Evolutionary conservation across 1,140 invertebrate species (phyloP).

Genomic region (Lordiphosa clarofinis): DNA sequence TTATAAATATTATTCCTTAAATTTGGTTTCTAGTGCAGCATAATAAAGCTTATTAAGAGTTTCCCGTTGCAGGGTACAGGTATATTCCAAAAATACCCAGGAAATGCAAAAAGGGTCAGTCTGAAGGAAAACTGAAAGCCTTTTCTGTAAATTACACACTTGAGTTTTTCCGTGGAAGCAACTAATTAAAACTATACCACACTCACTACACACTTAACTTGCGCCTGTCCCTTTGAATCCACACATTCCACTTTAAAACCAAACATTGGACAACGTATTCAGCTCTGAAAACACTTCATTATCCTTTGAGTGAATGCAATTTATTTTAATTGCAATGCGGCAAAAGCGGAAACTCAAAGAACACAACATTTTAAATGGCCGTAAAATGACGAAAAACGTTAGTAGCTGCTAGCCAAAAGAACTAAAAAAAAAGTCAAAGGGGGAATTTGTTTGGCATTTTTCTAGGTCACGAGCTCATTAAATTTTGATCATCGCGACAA

Average conservation of each 20-base stretch:
- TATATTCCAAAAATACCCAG: too few relatives aligned
- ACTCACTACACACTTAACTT: neutral
- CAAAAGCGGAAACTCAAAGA: constrained; percentile 25
- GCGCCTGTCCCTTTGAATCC: neutral
- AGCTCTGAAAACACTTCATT: neutral
- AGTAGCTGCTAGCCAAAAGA: too few relatives aligned
- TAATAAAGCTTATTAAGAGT: too few relatives aligned
- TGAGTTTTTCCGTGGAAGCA: neutral
- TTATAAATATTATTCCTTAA: too few relatives aligned
- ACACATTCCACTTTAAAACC: constrained; percentile 1
- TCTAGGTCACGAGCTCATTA: constrained; percentile 36
- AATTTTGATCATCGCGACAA: constrained; percentile 25
- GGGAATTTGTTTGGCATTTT: constrained; percentile 2
- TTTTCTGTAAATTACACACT: neutral
- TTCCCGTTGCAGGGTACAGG: too few relatives aligned
- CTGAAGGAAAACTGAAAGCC: neutral
- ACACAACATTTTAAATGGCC: constrained; percentile 37
- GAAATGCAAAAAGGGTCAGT: neutral
- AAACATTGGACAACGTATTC: constrained; percentile 7
- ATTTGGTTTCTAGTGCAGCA: too few relatives aligned
- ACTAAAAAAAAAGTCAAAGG: constrained; percentile 9
- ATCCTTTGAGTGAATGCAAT: constrained; percentile 50
- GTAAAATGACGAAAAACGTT: constrained; percentile 35
- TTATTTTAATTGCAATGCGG: constrained; percentile 61
- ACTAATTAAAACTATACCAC: neutral